Percentiles rank a stretch among this genome's conserved stretches.
These are phyloP conservation scores for Acanthurus lineatus DNA, from an alignment of 2,797 vertebrate genomes.

Conservation along the genomic window DNA sequence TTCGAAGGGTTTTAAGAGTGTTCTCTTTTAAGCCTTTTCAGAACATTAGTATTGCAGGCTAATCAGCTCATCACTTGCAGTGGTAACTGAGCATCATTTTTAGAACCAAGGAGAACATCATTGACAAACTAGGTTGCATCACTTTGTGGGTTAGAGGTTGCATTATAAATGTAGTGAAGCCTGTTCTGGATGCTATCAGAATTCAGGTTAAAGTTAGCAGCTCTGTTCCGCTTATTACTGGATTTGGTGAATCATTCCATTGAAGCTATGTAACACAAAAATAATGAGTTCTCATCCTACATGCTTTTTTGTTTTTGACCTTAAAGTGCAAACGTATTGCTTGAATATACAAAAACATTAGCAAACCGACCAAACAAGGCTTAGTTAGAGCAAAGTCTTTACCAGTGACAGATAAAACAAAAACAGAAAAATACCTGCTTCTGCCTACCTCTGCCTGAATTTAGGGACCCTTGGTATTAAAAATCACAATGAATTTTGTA, in stretches of 20 bases:
- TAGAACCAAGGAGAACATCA: too few relatives aligned
- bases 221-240: neutral
- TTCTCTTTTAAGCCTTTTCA: too few relatives aligned
- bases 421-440: neutral
- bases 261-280: neutral
- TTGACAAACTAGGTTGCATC: too few relatives aligned
- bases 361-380: neutral
- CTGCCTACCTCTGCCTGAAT: too few relatives aligned
- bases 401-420: neutral
- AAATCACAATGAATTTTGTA: neutral
- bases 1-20: too few relatives aligned
- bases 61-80: neutral
- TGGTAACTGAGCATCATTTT: neutral
- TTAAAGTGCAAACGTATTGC: neutral
- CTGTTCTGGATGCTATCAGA: neutral
- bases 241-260: neutral
- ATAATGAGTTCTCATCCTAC: neutral
- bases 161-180: neutral
- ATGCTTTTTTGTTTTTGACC: neutral
- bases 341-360: neutral
- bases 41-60: neutral
- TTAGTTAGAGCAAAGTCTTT: neutral
- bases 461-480: neutral
- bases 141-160: neutral
- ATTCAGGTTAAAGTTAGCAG: neutral